Evolutionary conservation across 2,113 vertebrate genomes (phyloP).

Genomic region (Climacteris rufus): DNA sequence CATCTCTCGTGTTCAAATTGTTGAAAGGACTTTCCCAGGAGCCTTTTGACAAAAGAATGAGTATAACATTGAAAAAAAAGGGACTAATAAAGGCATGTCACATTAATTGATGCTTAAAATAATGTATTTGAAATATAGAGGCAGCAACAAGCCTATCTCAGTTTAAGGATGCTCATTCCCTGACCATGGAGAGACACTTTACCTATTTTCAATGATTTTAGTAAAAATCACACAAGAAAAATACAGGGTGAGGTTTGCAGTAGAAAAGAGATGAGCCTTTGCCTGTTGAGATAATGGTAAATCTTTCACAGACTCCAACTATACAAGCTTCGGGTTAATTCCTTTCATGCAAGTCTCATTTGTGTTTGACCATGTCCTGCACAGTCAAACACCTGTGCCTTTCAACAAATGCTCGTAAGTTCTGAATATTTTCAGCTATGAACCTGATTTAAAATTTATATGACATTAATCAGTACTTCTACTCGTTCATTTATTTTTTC

Average conservation of each 20-base stretch:
- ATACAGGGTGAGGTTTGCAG: neutral
- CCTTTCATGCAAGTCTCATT: neutral
- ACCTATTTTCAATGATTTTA: neutral
- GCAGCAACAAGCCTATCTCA: neutral
- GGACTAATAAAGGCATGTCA: neutral
- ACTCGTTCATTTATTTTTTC: neutral
- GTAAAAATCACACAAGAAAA: neutral
- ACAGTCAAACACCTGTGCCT: neutral
- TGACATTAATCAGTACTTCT: neutral
- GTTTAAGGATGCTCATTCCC: neutral
- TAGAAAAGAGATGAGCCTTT: neutral
- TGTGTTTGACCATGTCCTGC: neutral
- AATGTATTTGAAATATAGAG: neutral
- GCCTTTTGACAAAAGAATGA: conserved; percentile 55
- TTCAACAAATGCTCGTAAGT: neutral
- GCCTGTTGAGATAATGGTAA: neutral
- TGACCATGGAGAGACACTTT: neutral
- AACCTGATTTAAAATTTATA: neutral
- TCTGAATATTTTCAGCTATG: neutral
- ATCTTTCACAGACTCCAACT: neutral
- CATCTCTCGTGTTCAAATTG: neutral
- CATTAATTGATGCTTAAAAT: neutral
- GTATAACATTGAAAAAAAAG: neutral
- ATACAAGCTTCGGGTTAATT: neutral
- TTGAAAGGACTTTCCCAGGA: conserved; percentile 80